Base-by-base conservation (phyloP, 37 sponge, comb jelly and placozoan genomes). In the Theonella swinhoei region DNA sequence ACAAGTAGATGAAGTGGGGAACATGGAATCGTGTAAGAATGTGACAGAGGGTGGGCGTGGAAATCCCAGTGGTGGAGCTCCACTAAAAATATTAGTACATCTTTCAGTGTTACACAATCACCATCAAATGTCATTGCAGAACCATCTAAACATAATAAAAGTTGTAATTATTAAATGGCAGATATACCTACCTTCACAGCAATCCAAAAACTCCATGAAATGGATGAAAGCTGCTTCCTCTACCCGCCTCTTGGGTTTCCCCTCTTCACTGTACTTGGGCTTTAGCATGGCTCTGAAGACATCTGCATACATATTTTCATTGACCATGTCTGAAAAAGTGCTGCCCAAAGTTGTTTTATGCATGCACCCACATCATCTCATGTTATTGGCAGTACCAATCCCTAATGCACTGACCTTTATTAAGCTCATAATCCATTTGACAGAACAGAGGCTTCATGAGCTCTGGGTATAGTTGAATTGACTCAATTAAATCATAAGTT, bases 121-220 rank as follows among this genome's bases (percentile, higher is more conserved):
- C n/a, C n/a, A n/a, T n/a, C n/a, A n/a, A n/a, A n/a, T n/a, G n/a
- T n/a, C n/a, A n/a, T n/a, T n/a, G n/a, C n/a, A n/a, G n/a, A n/a
- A n/a, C n/a, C n/a, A n/a, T n/a, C n/a, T n/a, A n/a, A n/a, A n/a
- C n/a, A n/a, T n/a, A n/a, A n/a, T n/a, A n/a, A n/a, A n/a, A n/a
- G n/a, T n/a, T n/a, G n/a, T n/a, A n/a, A 30, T 8, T 7, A 75
- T 24, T 24, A 30, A 47, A 11, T 14, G 11, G 29, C 31, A 58
- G 28, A 17, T 26, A 64, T 62, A 64, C 65, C 14, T 42, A 80
- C 81, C 81, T 80, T 80, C 81, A 80, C 81, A 80, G 39, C 68
- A 69, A 4, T 80, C 81, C 9, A 80, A 7, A 68, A 68, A 80
- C 30, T 68, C 70, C 32, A 80, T 9, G 47, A 80, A 38, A 32